Conservation (phyloP, 2,113 vertebrate genomes). For the Cephalopterus ornatus region DNA sequence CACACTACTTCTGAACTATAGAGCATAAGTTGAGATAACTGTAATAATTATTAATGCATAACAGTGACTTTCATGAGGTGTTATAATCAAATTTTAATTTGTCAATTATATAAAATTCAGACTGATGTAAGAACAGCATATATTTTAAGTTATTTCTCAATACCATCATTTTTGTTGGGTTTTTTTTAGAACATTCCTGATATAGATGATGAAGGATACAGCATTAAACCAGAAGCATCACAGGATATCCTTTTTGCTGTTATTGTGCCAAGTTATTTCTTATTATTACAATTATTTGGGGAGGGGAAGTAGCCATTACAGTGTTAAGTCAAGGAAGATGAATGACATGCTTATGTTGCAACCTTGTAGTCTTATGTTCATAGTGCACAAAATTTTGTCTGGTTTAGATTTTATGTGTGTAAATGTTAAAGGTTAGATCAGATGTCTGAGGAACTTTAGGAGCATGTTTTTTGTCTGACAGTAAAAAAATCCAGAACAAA, state of each 20-base stretch:
- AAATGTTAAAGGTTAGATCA: not conserved
- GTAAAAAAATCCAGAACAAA: not conserved
- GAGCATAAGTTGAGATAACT: not conserved
- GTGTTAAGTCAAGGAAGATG: not conserved
- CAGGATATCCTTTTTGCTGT: constrained; percentile 86
- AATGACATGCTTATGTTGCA: not conserved
- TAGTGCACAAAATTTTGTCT: not conserved
- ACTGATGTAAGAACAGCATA: not conserved
- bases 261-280: not conserved
- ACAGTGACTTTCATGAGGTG: not conserved
- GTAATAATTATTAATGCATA: not conserved
- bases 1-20: not conserved
- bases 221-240: constrained; percentile 87
- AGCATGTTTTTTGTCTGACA: not conserved
- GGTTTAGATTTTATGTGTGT: not conserved
- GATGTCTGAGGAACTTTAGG: not conserved
- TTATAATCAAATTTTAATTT: not conserved
- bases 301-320: not conserved
- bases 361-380: not conserved
- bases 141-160: not conserved
- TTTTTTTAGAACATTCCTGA: constrained; percentile 84
- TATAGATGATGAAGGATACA: constrained; percentile 93
- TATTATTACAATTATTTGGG: not conserved
- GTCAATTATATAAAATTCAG: not conserved
- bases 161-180: not conserved